These are phyloP conservation scores for Mus pahari DNA, from an alignment of 2,113 vertebrate species.

Conservation along the genomic window DNA sequence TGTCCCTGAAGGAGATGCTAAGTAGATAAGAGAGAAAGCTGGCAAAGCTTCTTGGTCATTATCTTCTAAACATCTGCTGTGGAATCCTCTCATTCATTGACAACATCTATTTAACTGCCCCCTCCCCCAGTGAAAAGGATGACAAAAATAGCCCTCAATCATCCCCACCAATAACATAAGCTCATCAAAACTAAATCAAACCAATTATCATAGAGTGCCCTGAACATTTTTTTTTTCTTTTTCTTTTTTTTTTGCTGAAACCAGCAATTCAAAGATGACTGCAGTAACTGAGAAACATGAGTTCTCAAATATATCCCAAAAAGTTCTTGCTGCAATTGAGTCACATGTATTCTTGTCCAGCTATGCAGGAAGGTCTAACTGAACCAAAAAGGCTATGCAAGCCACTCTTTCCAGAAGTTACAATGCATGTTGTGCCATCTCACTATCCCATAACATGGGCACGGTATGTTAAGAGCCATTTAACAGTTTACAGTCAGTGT, in stretches of 20 bases:
- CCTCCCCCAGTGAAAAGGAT: neutral
- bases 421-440: neutral
- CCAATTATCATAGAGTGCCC: neutral
- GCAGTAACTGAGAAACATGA: neutral
- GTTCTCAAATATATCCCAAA: neutral
- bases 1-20: neutral
- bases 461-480: neutral
- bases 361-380: neutral
- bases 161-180: neutral
- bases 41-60: constrained; percentile 13
- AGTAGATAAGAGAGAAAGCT: neutral
- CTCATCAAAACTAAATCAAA: constrained; percentile 40
- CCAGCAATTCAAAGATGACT: neutral
- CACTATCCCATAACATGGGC: too few species aligned
- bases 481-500: neutral
- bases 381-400: neutral
- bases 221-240: neutral
- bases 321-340: neutral
- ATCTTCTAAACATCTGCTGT: constrained; percentile 21
- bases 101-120: neutral
- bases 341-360: neutral
- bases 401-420: neutral
- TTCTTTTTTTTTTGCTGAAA: neutral
- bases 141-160: neutral
- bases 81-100: neutral